Percentiles rank a stretch among this genome's conserved stretches.
phyloP scores from a whole-genome alignment of 2,888 invertebrate genomes.

The Drosophila putrida region DNA sequence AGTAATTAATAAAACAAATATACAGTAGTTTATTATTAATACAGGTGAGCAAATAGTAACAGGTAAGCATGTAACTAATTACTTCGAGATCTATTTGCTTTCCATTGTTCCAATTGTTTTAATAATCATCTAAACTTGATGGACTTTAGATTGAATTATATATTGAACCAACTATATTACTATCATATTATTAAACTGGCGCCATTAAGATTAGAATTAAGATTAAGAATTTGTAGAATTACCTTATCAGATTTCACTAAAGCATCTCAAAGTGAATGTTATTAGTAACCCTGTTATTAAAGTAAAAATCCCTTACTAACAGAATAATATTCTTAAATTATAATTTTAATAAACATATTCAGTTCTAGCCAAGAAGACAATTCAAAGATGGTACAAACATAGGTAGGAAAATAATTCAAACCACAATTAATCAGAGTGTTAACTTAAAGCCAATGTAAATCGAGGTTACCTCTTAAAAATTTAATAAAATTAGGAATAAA shows the following conservation, averaged over 20 bases:
- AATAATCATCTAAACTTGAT: constrained; percentile 1
- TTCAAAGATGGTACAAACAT: no score
- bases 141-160: not conserved
- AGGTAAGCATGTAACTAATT: constrained; percentile 1
- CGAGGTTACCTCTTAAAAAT: not conserved
- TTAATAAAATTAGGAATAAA: not conserved
- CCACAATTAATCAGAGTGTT: no score
- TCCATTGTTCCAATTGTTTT: constrained; percentile 9
- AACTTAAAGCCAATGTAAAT: no score
- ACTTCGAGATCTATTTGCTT: constrained; percentile 4
- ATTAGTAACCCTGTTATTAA: not conserved
- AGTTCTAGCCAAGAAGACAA: no score
- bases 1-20: constrained; percentile 7
- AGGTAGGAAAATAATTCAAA: no score
- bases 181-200: not conserved
- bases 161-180: constrained; percentile 6
- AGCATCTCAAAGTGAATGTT: not conserved
- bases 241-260: constrained; percentile 1
- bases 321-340: no score
- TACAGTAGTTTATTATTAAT: not conserved
- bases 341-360: no score
- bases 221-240: not conserved
- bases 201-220: not conserved
- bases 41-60: constrained; percentile 18
- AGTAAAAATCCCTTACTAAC: no score